Conservation (phyloP, 2,888 invertebrate species). For the Schrankia costaestrigalis region DNA sequence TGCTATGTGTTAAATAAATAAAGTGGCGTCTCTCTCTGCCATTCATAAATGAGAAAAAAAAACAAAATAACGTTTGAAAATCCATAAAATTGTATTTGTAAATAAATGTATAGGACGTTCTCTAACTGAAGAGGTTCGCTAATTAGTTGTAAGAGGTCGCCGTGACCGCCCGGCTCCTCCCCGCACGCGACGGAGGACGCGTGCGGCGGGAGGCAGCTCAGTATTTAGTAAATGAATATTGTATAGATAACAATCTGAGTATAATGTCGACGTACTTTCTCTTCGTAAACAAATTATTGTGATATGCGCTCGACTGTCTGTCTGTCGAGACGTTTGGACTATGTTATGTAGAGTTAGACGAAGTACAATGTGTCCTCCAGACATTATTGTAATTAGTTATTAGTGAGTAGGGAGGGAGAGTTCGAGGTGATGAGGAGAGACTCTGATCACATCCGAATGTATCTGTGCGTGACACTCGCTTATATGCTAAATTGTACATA, state of each 20-base stretch:
- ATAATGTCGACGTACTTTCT: conserved; percentile 9
- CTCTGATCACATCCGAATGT: neutral
- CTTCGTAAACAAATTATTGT: conserved; percentile 17
- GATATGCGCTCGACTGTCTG: conserved; percentile 12
- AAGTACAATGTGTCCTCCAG: conserved; percentile 7
- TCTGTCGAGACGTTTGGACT: conserved; percentile 3
- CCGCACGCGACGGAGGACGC: neutral
- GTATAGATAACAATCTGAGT: conserved; percentile 11
- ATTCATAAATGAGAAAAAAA: conserved; percentile 17
- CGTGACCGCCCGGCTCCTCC: too few species aligned
- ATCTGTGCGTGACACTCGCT: conserved; percentile 23
- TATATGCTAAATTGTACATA: conserved; percentile 60
- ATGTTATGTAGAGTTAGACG: conserved; percentile 4
- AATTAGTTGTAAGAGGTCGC: too few species aligned
- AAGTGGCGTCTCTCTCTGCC: conserved; percentile 13
- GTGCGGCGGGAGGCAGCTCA: conserved; percentile 19
- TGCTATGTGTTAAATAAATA: conserved; percentile 13
- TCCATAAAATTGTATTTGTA: conserved; percentile 30
- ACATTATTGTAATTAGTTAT: too few species aligned
- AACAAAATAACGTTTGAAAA: conserved; percentile 13
- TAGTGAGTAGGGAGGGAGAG: neutral
- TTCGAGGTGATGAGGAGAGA: neutral
- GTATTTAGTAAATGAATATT: conserved; percentile 16
- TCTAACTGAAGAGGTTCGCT: too few species aligned
- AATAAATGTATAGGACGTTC: conserved; percentile 26